phyloP scores from a whole-genome alignment of 2,888 invertebrate genomes.

The Melipona bicolor region DNA sequence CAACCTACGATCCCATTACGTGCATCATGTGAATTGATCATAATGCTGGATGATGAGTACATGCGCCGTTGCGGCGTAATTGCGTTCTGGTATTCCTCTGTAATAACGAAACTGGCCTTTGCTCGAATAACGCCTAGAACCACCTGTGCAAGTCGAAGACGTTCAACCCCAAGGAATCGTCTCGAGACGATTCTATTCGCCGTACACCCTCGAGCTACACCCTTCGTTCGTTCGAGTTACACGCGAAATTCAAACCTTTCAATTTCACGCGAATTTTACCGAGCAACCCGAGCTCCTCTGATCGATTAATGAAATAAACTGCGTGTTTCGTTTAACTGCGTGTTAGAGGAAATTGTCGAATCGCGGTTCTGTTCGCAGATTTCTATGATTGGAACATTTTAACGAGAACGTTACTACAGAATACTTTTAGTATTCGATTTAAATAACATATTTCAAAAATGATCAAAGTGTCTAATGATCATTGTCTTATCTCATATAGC shows the following conservation, averaged over 20 bases:
- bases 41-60: slow-evolving; percentile 41
- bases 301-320: not conserved
- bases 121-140: slow-evolving; percentile 2
- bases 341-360: too few species aligned
- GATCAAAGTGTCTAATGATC: too few species aligned
- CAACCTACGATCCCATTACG: slow-evolving; percentile 48
- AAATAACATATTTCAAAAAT: too few species aligned
- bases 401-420: too few species aligned
- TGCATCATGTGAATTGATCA: slow-evolving; percentile 57
- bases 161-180: not conserved
- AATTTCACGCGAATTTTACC: not conserved
- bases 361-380: not conserved
- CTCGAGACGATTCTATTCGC: not conserved
- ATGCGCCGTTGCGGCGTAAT: slow-evolving; percentile 40
- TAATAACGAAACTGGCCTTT: slow-evolving; percentile 45
- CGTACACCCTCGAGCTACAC: too few species aligned
- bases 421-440: too few species aligned
- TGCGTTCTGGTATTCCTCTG: slow-evolving; percentile 31
- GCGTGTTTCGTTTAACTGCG: not conserved
- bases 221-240: not conserved
- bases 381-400: not conserved
- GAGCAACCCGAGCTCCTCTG: not conserved
- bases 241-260: not conserved
- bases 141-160: not conserved
- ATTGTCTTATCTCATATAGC: too few species aligned